These are phyloP conservation scores for Calosoma granatense DNA, from an alignment of 1,140 invertebrate species.

Conservation along the genomic window DNA sequence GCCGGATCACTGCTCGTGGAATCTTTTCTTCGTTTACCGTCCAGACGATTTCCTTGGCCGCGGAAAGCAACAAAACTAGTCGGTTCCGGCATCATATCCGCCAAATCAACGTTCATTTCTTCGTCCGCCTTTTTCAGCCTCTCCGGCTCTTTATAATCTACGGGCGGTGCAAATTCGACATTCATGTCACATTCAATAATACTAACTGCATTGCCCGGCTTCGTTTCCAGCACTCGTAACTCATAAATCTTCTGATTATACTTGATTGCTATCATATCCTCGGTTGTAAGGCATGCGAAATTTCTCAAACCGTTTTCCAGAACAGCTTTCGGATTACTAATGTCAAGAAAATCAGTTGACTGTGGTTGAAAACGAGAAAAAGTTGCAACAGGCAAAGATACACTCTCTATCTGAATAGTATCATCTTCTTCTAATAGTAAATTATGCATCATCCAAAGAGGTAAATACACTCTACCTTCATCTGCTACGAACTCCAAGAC, in stretches of 20 bases:
- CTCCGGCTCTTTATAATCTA: slow-evolving; percentile 86
- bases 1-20: slow-evolving; percentile 37
- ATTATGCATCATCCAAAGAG: slow-evolving; percentile 99
- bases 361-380: slow-evolving; percentile 98
- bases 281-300: slow-evolving; percentile 94
- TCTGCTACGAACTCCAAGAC: slow-evolving; percentile 99
- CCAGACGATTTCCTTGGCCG: slow-evolving; percentile 68
- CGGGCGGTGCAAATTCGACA: slow-evolving; percentile 95
- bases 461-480: slow-evolving; percentile 95
- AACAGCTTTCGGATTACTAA: slow-evolving; percentile 94
- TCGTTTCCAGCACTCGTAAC: slow-evolving; percentile 90
- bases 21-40: slow-evolving; percentile 65
- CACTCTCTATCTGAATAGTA: slow-evolving; percentile 83
- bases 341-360: slow-evolving; percentile 92
- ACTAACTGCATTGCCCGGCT: slow-evolving; percentile 87
- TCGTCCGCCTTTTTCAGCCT: slow-evolving; percentile 40
- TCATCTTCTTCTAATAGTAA: slow-evolving; percentile 86
- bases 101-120: slow-evolving; percentile 54
- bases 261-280: slow-evolving; percentile 94
- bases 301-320: slow-evolving; percentile 94
- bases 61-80: slow-evolving; percentile 75
- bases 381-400: slow-evolving; percentile 86
- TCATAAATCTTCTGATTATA: slow-evolving; percentile 96
- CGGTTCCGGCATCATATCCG: slow-evolving; percentile 57
- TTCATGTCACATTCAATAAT: slow-evolving; percentile 99